Conservation (phyloP, 2,113 vertebrate species). For the Paratilapia polleni region DNA sequence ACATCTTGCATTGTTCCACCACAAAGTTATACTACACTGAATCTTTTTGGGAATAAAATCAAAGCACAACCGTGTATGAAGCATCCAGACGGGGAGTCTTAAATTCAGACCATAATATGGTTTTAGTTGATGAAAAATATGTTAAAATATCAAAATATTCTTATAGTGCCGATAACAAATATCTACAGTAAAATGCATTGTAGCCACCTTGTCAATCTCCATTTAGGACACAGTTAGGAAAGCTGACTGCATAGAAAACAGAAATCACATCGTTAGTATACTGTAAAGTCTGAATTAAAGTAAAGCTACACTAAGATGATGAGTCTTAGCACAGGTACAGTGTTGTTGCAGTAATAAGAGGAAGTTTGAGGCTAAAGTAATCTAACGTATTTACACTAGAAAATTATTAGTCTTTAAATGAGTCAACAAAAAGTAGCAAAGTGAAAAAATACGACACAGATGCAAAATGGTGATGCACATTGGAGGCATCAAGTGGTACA, state of each 20-base stretch:
- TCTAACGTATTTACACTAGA: neutral
- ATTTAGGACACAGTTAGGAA: neutral
- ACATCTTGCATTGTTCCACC: conserved; percentile 41
- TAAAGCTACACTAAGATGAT: neutral
- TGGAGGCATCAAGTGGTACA: too few species aligned
- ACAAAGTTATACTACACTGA: neutral
- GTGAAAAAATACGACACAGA: neutral
- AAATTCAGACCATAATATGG: conserved; percentile 35
- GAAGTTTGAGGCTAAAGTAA: neutral
- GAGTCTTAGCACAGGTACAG: neutral
- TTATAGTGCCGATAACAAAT: neutral
- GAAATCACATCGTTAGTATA: neutral
- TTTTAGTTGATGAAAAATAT: conserved; percentile 6
- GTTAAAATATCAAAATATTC: conserved; percentile 4
- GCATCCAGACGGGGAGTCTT: neutral
- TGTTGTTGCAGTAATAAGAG: neutral
- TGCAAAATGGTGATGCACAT: too few species aligned
- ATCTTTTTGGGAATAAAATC: conserved; percentile 43
- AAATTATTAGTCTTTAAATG: neutral
- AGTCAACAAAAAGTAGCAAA: neutral
- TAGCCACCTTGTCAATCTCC: neutral
- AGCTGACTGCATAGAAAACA: neutral
- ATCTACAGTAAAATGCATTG: neutral
- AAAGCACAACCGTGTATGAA: conserved; percentile 47
- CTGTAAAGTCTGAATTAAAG: neutral